phyloP scores from a whole-genome alignment of 2,888 invertebrate species.

The Phalangium opilio region DNA sequence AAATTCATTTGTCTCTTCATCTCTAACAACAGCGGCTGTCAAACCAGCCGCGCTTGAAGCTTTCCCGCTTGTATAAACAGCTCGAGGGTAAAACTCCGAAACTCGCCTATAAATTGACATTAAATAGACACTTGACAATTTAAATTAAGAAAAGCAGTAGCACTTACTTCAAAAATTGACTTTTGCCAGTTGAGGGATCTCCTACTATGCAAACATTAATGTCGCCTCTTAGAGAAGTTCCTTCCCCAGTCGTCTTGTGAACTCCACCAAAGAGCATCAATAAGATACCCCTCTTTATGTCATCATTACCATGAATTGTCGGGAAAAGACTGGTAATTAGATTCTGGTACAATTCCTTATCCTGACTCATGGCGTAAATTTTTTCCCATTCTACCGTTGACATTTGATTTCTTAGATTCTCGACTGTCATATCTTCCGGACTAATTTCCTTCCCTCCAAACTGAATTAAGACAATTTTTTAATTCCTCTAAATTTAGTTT shows the following conservation, averaged over 20 bases:
- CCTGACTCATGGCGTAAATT: slow-evolving; percentile 92
- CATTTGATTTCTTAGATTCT: slow-evolving; percentile 86
- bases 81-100: slow-evolving; percentile 83
- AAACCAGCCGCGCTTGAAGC: slow-evolving; percentile 95
- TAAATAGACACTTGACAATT: not conserved
- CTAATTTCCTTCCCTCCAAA: slow-evolving; percentile 72
- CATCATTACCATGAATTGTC: slow-evolving; percentile 86
- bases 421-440: slow-evolving; percentile 75
- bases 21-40: slow-evolving; percentile 94
- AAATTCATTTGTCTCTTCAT: slow-evolving; percentile 95
- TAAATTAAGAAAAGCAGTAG: too few relatives aligned
- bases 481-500: slow-evolving; percentile 4
- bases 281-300: slow-evolving; percentile 73
- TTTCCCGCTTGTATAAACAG: slow-evolving; percentile 97
- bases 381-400: slow-evolving; percentile 73
- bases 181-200: slow-evolving; percentile 97
- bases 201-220: slow-evolving; percentile 96
- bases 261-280: slow-evolving; percentile 96
- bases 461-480: slow-evolving; percentile 26
- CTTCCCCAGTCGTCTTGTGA: slow-evolving; percentile 77
- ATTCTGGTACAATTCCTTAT: slow-evolving; percentile 72
- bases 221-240: slow-evolving; percentile 84
- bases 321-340: slow-evolving; percentile 84
- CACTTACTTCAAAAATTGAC: slow-evolving; percentile 82
- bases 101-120: slow-evolving; percentile 27